A percentile compares a stretch with the other conserved stretches of the same genome.
These are phyloP conservation scores for Rhinopomastus cyanomelas DNA, from an alignment of 2,113 vertebrate genomes.

Conservation along the genomic window DNA sequence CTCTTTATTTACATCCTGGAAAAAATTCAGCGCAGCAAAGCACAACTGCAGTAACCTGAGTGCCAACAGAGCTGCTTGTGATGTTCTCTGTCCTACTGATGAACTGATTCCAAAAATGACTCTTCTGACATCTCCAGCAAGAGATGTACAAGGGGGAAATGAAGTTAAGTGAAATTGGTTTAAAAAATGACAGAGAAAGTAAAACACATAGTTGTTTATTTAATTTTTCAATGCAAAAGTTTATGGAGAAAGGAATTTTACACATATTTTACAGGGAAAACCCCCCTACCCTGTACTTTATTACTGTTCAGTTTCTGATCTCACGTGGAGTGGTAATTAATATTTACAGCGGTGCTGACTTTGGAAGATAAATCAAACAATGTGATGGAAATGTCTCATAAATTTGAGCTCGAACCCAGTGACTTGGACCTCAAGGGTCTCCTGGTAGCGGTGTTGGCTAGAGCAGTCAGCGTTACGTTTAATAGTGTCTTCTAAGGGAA, in stretches of 20 bases:
- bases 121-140: background rate
- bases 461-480: background rate
- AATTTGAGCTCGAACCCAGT: background rate
- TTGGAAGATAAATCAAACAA: background rate
- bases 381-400: background rate
- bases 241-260: background rate
- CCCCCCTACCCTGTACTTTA: background rate
- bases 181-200: background rate
- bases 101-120: background rate
- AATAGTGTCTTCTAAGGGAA: background rate
- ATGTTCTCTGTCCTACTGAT: background rate
- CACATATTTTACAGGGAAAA: background rate
- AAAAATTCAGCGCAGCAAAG: background rate
- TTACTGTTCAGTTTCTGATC: background rate
- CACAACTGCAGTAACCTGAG: background rate
- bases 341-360: background rate
- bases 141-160: background rate
- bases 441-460: background rate
- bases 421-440: background rate
- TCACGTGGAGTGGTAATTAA: background rate
- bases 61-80: constrained; percentile 8
- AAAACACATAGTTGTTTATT: background rate
- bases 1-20: background rate
- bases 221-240: background rate
- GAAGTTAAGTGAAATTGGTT: background rate